phyloP scores from a whole-genome alignment of 2,797 vertebrate genomes.

The Lepilemur septentrionalis region DNA sequence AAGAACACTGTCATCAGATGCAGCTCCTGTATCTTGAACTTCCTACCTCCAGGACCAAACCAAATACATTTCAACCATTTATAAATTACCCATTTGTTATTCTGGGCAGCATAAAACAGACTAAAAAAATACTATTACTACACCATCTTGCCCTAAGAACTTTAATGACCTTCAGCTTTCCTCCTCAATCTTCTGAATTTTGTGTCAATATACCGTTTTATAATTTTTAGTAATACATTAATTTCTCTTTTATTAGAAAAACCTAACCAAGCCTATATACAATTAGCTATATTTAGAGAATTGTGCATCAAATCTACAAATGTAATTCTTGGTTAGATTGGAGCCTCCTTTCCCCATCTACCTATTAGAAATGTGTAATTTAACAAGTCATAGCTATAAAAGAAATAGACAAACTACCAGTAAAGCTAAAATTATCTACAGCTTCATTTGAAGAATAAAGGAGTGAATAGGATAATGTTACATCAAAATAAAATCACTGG shows the following conservation, averaged over 20 bases:
- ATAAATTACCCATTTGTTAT: neutral
- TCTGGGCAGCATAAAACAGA: neutral
- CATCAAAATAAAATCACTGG: slow-evolving; percentile 62
- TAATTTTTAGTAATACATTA: neutral
- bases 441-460: neutral
- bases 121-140: neutral
- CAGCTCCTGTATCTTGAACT: neutral
- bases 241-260: slow-evolving; percentile 11
- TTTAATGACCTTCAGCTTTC: neutral
- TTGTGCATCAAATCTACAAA: slow-evolving; percentile 2
- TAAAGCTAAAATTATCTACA: slow-evolving; percentile 55
- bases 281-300: slow-evolving; percentile 45
- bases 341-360: neutral
- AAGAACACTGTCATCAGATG: neutral
- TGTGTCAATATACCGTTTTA: neutral
- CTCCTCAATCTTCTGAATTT: neutral
- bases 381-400: slow-evolving; percentile 55
- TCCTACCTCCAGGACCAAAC: neutral
- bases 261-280: neutral
- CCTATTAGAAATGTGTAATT: slow-evolving; percentile 63
- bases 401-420: slow-evolving; percentile 32
- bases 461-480: slow-evolving; percentile 43
- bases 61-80: neutral
- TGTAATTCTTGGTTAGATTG: neutral
- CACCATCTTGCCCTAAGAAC: neutral